Base-by-base conservation (phyloP, 2,113 vertebrate genomes). In the Albula glossodonta region DNA sequence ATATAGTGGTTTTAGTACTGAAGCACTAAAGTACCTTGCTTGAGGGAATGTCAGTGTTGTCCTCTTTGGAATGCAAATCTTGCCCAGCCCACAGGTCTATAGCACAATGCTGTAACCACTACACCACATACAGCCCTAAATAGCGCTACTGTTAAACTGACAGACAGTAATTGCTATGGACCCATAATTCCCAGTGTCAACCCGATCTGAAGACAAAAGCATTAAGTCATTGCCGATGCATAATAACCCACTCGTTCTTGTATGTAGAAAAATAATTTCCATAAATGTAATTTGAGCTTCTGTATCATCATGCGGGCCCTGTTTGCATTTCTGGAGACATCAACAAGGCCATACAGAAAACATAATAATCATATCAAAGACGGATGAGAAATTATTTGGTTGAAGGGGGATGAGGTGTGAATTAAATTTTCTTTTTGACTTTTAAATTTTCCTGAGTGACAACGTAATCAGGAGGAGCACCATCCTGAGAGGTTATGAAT, bases 391-490 rank as follows among this genome's bases (percentile, higher is more conserved):
- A 25, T 31, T 31, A 25, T 25, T 48, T 31, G 22, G 13, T 53
- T 82, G 50, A 52, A 22, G 78, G 49, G 80, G 80, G 50, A 81
- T 52, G 80, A 52, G 80, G 80, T 81, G 51, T 3, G 80, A 81
- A 81, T 81, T 81, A 51, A 56, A 82, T 57, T 56, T 63, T 12
- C 81, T 57, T 57, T 66, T 57, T 57, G 52, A 57, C 81, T 57
- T 82, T 82, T 52, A 82, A 82, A 82, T 25, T 52, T 51, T 81
- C 50, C 31, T 81, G 80, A 81, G 49, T 82, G 81, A 82, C 81
- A 82, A 60, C 51, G 8, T 82, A 82, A 82, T 82, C 81, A 60
- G 31, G 80, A 60, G 53, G 53, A 82, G 81, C 81, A 48, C 25
- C 52, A 57, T n/a, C 19, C 80, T n/a, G 80, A 81, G 48, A 51